Base-by-base conservation (phyloP, 2,113 vertebrate genomes). In the Oreocharis arfaki region DNA sequence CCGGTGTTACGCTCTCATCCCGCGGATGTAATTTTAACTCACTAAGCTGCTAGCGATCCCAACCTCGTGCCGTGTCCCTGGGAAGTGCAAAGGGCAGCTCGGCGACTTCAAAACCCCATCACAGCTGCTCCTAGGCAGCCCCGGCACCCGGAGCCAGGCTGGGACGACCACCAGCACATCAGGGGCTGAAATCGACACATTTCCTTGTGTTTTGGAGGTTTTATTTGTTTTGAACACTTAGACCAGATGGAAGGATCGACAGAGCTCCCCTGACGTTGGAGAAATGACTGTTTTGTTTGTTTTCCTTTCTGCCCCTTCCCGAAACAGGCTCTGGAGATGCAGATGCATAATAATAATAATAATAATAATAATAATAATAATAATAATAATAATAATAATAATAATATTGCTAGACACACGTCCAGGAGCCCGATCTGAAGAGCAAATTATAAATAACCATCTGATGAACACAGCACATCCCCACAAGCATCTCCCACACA, bases 21-120 rank as follows among this genome's bases (percentile, higher is more conserved):
- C 11, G 50, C 1, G 1, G 60, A 84, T 87, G 30, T 91, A 87
- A 91, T 89, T 95, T 95, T 94, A 95, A 89, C 89, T 84, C 16
- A 1, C 70, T 73, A 61, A 92, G 60, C 84, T 87, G 18, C 60
- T 68, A 78, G 63, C 3, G 0, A 84, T 61, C 59, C 55, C 68
- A 77, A 18, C 16, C n/a, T 50, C 1, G 6, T 33, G 76, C 46
- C 76, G 49, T 10, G 27, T 60, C 71, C 55, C 77, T 27, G 63
- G 55, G 67, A 77, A 81, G 68, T 2, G 8, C 84, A 80, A 89
- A 90, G 76, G 60, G 68, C 74, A 73, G 41, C 55, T 64, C 6
- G 22, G 39, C 83, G 60, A 26, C 32, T 53, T 37, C 10, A 28
- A 46, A 69, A 39, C 21, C 37, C 27, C 4, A 1, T 41, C n/a